Base-by-base conservation (phyloP, 2,797 vertebrate species). In the Nasua narica region DNA sequence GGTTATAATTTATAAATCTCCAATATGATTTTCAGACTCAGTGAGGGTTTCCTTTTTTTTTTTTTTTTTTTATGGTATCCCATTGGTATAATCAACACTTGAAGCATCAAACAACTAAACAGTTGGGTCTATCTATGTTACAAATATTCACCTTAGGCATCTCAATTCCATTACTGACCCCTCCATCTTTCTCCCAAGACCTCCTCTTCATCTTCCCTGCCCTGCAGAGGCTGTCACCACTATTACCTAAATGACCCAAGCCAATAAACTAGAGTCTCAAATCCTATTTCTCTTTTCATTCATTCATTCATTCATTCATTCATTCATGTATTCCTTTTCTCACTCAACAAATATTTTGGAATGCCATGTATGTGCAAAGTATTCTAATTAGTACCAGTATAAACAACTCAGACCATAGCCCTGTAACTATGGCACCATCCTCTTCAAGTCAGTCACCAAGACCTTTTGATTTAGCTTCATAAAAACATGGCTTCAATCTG, bases 1-100 rank as follows among this genome's bases (percentile, higher is more conserved):
- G 15, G 91, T 89, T 92, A 25, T 83, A 95, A 46, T 81, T 79
- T 85, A 60, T 85, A 90, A 96, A 95, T 70, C 87, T 46, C 37
- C 46, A 91, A 25, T 56, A 62, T 62, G 74, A 48, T 87, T 87
- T 97, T 96, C n/a, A 91, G 95, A 83, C 82, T 91, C 54, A 83
- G 82, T 5, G 35, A 82, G 2, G 48, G 14, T 58, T 94, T 90
- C 46, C 14, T 50, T 91, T 84, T 81, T 6, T 46, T 46, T 35
- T 52, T 69, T 87, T 87, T 77, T 7, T 48, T 46, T 48, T 52
- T 50, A 50, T 32, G 60, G 43, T 32, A 46, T 19, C 10, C 29
- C n/a, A 52, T 43, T 85, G 48, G 52, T 54, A 94, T 48, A 82
- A 82, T 96, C 19, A 92, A 81, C 27, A 48, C 43, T 8, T 35